phyloP scores from a whole-genome alignment of 2,113 vertebrate genomes.

The Morone chrysops region DNA sequence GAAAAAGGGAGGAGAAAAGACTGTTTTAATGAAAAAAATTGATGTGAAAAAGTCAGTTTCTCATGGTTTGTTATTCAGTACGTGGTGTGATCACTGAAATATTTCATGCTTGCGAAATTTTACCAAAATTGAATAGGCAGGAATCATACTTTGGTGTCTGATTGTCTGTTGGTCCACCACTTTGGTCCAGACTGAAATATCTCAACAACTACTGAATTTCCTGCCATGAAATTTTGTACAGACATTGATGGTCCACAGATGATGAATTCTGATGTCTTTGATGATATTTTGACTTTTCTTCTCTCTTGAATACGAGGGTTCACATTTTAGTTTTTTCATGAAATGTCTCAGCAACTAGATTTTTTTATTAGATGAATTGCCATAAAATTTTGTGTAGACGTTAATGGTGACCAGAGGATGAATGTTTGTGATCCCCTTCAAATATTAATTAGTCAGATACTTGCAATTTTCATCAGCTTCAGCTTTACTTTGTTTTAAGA shows the following conservation, averaged over 20 bases:
- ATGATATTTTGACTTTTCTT: too few species aligned
- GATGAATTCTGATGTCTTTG: background rate
- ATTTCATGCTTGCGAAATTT: constrained; percentile 45
- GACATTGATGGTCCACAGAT: background rate
- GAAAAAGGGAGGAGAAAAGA: constrained; percentile 27
- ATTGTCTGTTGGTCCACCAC: background rate
- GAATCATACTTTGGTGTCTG: constrained; percentile 7
- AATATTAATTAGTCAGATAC: too few species aligned
- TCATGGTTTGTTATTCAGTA: constrained; percentile 31
- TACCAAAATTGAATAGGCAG: constrained; percentile 5
- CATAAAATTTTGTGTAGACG: background rate
- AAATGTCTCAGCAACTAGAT: background rate
- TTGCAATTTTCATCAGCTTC: background rate
- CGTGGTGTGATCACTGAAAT: constrained; percentile 35
- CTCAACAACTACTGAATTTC: too few species aligned
- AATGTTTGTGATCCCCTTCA: background rate
- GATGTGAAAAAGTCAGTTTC: constrained; percentile 44
- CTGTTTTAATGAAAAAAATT: background rate
- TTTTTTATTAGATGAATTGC: background rate
- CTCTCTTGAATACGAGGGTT: background rate
- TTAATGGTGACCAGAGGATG: too few species aligned
- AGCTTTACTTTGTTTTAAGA: background rate
- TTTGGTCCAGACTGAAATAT: constrained; percentile 4
- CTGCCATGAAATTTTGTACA: background rate
- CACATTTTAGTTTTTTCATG: background rate